Percentiles rank a stretch among this genome's conserved stretches.
phyloP scores from a whole-genome alignment of 2,113 vertebrate species.

The Seriola dumerili region DNA sequence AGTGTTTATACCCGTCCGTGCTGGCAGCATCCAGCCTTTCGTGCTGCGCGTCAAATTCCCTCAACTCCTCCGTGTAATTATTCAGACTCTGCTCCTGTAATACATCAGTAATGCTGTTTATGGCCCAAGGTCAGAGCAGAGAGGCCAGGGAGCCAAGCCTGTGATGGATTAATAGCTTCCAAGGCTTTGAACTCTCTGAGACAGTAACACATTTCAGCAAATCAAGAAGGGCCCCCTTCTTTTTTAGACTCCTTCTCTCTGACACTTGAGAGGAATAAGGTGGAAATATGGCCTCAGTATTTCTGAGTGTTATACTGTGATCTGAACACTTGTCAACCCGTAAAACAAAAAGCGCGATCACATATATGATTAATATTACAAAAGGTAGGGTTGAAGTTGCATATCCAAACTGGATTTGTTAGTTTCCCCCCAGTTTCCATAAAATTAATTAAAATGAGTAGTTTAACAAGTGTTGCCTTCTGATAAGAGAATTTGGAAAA shows the following conservation, averaged over 20 bases:
- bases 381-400: neutral
- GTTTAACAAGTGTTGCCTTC: neutral
- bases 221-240: slow-evolving; percentile 47
- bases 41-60: slow-evolving; percentile 47
- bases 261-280: slow-evolving; percentile 36
- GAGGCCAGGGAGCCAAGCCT: slow-evolving; percentile 56
- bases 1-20: slow-evolving; percentile 51
- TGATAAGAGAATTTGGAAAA: slow-evolving; percentile 31
- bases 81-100: slow-evolving; percentile 68
- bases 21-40: slow-evolving; percentile 43
- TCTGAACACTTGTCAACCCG: neutral
- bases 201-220: slow-evolving; percentile 73
- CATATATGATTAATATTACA: neutral
- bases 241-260: slow-evolving; percentile 34
- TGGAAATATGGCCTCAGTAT: slow-evolving; percentile 28
- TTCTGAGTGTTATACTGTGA: neutral
- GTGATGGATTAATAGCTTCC: slow-evolving; percentile 79
- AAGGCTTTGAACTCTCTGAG: slow-evolving; percentile 62
- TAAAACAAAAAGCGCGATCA: neutral
- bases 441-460: slow-evolving; percentile 1
- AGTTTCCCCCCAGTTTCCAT: neutral
- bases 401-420: neutral
- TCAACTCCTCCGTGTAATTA: slow-evolving; percentile 62
- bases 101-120: slow-evolving; percentile 79
- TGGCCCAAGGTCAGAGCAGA: slow-evolving; percentile 78